phyloP scores from a whole-genome alignment of 92 coral and sea anemone genomes.

The Porites cylindrica region DNA sequence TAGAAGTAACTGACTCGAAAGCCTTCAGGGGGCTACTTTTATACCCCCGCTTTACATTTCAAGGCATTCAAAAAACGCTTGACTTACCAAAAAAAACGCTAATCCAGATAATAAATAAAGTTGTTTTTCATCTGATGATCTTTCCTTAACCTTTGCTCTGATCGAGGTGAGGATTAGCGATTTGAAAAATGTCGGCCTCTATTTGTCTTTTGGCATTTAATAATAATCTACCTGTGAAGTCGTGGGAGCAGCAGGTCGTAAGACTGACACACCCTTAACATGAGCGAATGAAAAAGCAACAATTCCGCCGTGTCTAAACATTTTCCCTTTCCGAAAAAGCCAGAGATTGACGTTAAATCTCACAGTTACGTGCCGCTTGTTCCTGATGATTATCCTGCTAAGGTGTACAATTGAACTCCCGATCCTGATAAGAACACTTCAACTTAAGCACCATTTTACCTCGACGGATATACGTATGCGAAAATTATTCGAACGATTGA shows the following conservation, averaged over 20 bases:
- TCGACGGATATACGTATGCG: slow-evolving; percentile 26
- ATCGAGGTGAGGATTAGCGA: slow-evolving; percentile 26
- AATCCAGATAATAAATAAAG: slow-evolving; percentile 42
- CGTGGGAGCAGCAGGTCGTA: not conserved
- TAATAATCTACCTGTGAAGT: not conserved
- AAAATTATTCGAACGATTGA: not conserved
- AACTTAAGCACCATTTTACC: not conserved
- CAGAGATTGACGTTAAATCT: slow-evolving; percentile 5
- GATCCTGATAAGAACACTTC: not conserved
- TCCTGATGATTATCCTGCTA: not conserved
- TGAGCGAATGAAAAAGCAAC: not conserved
- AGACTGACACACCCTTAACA: not conserved
- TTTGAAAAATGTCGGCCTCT: slow-evolving; percentile 40
- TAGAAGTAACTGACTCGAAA: not conserved
- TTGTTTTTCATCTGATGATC: slow-evolving; percentile 16
- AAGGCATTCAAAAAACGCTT: slow-evolving; percentile 41
- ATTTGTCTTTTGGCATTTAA: not conserved
- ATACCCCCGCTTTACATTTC: not conserved
- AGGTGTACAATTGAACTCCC: not conserved
- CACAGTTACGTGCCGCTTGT: not conserved
- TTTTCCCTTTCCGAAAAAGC: not conserved
- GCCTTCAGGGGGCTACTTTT: slow-evolving; percentile 3
- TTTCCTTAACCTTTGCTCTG: slow-evolving; percentile 52
- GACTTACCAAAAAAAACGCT: not conserved
- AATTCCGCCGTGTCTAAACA: not conserved